These are phyloP conservation scores for Crocallis elinguaria DNA, from an alignment of 2,888 invertebrate species.

Conservation along the genomic window DNA sequence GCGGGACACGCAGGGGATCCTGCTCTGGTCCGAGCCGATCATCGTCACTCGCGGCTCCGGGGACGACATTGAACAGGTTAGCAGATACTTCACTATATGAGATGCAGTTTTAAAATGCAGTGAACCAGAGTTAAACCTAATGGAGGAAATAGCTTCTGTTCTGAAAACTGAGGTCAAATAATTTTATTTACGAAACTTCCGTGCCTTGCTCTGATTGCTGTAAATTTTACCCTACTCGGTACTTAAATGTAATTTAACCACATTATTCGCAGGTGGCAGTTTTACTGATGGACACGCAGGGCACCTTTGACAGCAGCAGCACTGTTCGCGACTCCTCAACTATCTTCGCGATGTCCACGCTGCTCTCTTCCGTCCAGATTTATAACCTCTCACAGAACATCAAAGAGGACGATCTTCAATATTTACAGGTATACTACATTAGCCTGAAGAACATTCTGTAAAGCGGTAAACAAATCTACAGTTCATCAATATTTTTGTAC, in stretches of 20 bases:
- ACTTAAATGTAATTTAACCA: neutral
- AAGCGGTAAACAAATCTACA: too few relatives aligned
- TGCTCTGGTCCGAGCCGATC: neutral
- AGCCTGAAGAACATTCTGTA: too few relatives aligned
- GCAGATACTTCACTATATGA: too few relatives aligned
- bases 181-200: too few relatives aligned
- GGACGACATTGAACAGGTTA: neutral
- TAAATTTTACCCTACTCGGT: too few relatives aligned
- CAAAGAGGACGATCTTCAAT: conserved; percentile 96
- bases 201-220: too few relatives aligned
- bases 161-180: too few relatives aligned
- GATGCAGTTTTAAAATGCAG: too few relatives aligned
- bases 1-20: neutral
- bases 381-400: conserved; percentile 93
- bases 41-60: neutral
- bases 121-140: too few relatives aligned
- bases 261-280: conserved; percentile 86
- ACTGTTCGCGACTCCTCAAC: conserved; percentile 96
- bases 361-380: conserved; percentile 95
- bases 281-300: conserved; percentile 93
- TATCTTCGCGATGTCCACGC: conserved; percentile 87
- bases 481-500: too few relatives aligned
- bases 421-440: conserved; percentile 85
- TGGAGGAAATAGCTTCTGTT: too few relatives aligned
- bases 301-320: conserved; percentile 96